Evolutionary conservation across 2,888 invertebrate species (phyloP), one percentile per base, ranked within the genome.

Genomic region (Cerastoderma edule): DNA sequence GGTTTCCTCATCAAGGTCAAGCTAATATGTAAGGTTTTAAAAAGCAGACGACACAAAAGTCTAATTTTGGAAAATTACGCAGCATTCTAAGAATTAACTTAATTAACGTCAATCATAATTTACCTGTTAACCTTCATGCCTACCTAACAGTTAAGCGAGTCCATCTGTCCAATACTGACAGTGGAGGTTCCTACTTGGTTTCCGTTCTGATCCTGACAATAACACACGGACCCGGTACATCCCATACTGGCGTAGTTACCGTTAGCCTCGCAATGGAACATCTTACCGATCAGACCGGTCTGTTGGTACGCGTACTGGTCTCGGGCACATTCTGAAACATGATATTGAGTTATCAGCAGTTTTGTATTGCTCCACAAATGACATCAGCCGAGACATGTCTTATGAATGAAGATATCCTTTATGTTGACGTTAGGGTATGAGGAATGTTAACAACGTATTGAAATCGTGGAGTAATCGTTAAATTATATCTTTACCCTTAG

Each of bases 241-340:
- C 35, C 35, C 16, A 32, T 27, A 2, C 28, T 53, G 54, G 75
- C 67, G 39, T 86, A 86, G 77, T 78, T 85, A 19, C 86, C 86
- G 69, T 82, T 83, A 10, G 64, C 44, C 28, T 78, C 76, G 67
- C 86, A 86, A 63, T 46, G 28, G 65, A 83, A 86, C 70, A 81
- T 35, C 54, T 81, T 82, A 32, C 82, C 86, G 28, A 83, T 79
- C 56, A 79, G 46, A 10, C 82, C 79, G 10, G 75, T 76, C 72
- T 80, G 72, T 46, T 50, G 54, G 75, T 84, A 83, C 16, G 57
- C 75, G 60, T 79, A 67, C 64, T 74, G 72, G 64, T 86, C 84
- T 24, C 85, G 75, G 8, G 84, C 85, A 76, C 85, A 86, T 60
- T 83, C 85, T 85, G 81, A 16, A 57, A 28, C 10, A 22, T 16